Evolutionary conservation across 2,113 vertebrate genomes (phyloP), one percentile per base, ranked within the genome.

Genomic region (Danionella cerebrum): DNA sequence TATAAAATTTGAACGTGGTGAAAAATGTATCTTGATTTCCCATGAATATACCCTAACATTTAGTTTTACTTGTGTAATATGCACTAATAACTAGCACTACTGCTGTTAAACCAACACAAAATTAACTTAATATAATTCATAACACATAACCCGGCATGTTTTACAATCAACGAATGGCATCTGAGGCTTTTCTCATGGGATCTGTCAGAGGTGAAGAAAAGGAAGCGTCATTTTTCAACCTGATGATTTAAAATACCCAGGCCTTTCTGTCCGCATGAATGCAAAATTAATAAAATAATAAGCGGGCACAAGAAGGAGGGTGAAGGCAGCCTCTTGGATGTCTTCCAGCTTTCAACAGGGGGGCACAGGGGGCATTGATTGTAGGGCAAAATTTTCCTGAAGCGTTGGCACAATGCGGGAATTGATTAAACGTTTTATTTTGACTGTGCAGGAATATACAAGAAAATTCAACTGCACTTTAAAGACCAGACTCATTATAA

Each of bases 401-500:
- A 90, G 88, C 88, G 86, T 88, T 82, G 87, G 83, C 87, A 91
- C 89, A 92, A 91, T 91, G 83, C 86, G 85, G 84, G n/a, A n/a
- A n/a, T n/a, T n/a, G n/a, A n/a, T n/a, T n/a, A n/a, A n/a, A n/a
- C n/a, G n/a, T n/a, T n/a, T n/a, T n/a, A n/a, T n/a, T n/a, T n/a
- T n/a, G n/a, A n/a, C n/a, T n/a, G n/a, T n/a, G n/a, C n/a, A n/a
- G n/a, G n/a, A n/a, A n/a, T n/a, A n/a, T n/a, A n/a, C n/a, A n/a
- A n/a, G n/a, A n/a, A n/a, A n/a, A n/a, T n/a, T n/a, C n/a, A n/a
- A n/a, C n/a, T n/a, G n/a, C n/a, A n/a, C n/a, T n/a, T n/a, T n/a
- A n/a, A n/a, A n/a, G n/a, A n/a, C n/a, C n/a, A n/a, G n/a, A n/a
- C n/a, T n/a, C n/a, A n/a, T n/a, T n/a, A n/a, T n/a, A n/a, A n/a